A percentile compares a stretch with the other conserved stretches of the same genome.
These are phyloP conservation scores for Choloepus hoffmanni DNA, from an alignment of 2,113 vertebrate species.

Conservation along the genomic window DNA sequence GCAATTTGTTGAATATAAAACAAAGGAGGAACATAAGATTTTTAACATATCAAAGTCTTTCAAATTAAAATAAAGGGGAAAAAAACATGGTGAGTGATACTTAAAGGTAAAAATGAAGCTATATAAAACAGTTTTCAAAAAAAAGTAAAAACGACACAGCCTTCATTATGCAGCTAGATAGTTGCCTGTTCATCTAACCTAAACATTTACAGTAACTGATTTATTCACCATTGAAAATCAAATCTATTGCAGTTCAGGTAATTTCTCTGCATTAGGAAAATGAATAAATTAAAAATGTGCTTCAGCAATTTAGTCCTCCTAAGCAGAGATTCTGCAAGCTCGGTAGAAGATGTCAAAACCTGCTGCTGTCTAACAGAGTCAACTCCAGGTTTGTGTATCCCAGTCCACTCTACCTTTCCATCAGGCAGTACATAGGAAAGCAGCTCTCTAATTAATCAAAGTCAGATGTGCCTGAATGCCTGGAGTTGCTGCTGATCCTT, in stretches of 20 bases:
- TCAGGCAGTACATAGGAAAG: constrained; percentile 93
- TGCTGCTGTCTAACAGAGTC: constrained; percentile 91
- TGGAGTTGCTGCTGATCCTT: constrained; percentile 95
- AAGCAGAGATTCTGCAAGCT: constrained; percentile 89
- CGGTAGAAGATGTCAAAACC: constrained; percentile 92
- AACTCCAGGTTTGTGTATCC: constrained; percentile 90
- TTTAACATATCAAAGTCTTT: constrained; percentile 17
- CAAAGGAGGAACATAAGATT: background rate
- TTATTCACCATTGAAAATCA: constrained; percentile 86
- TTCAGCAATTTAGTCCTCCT: constrained; percentile 85
- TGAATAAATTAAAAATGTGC: constrained; percentile 88
- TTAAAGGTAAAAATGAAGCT: constrained; percentile 64
- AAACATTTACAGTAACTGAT: constrained; percentile 85
- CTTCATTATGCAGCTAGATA: constrained; percentile 73
- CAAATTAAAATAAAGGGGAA: constrained; percentile 52
- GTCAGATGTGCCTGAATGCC: constrained; percentile 98
- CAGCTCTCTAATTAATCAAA: constrained; percentile 99
- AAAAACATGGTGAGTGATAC: constrained; percentile 9
- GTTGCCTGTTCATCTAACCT: constrained; percentile 76
- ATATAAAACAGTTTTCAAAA: constrained; percentile 66
- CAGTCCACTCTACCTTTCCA: constrained; percentile 91
- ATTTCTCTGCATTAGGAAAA: constrained; percentile 85
- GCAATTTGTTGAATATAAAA: constrained; percentile 11
- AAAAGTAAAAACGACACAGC: constrained; percentile 69
- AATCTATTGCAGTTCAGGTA: constrained; percentile 83